These are phyloP conservation scores for Ichneumoninae sp. DNA, from an alignment of 2,888 invertebrate genomes.

Conservation along the genomic window DNA sequence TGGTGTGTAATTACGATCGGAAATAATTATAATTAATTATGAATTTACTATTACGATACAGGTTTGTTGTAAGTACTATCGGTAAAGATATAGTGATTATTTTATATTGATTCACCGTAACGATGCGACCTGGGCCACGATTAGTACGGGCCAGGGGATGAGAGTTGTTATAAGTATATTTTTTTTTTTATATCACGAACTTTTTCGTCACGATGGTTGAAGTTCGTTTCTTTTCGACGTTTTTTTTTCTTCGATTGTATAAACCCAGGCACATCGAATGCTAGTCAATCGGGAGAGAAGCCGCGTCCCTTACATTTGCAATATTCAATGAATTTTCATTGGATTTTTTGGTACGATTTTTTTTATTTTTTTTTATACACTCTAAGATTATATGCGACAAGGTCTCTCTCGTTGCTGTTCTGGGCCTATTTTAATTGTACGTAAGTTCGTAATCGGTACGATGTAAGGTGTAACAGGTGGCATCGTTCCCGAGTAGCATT, in stretches of 20 bases:
- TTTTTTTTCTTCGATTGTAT: conserved; percentile 23
- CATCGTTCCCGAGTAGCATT: conserved; percentile 75
- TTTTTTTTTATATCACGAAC: conserved; percentile 7
- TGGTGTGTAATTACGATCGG: conserved; percentile 72
- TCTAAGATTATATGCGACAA: conserved; percentile 7
- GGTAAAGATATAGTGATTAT: conserved; percentile 64
- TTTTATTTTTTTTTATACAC: conserved; percentile 5
- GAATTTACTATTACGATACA: conserved; percentile 73
- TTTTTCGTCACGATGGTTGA: background rate
- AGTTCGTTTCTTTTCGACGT: background rate
- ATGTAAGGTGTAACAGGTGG: conserved; percentile 71
- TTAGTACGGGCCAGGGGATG: background rate
- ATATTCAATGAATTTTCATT: conserved; percentile 29
- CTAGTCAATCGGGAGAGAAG: conserved; percentile 64
- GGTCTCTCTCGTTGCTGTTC: conserved; percentile 63
- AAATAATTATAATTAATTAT: conserved; percentile 73
- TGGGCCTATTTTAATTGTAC: conserved; percentile 54
- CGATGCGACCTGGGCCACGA: conserved; percentile 74
- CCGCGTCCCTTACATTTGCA: conserved; percentile 19
- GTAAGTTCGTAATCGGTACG: conserved; percentile 11
- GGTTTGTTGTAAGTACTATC: conserved; percentile 74
- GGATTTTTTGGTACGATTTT: conserved; percentile 16
- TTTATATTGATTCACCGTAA: conserved; percentile 68
- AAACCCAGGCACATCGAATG: conserved; percentile 64
- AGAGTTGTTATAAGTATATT: background rate